A percentile compares a stretch with the other conserved stretches of the same genome.
Evolutionary conservation across 2,888 invertebrate species (phyloP).

Genomic region (Phytoseiulus persimilis): DNA sequence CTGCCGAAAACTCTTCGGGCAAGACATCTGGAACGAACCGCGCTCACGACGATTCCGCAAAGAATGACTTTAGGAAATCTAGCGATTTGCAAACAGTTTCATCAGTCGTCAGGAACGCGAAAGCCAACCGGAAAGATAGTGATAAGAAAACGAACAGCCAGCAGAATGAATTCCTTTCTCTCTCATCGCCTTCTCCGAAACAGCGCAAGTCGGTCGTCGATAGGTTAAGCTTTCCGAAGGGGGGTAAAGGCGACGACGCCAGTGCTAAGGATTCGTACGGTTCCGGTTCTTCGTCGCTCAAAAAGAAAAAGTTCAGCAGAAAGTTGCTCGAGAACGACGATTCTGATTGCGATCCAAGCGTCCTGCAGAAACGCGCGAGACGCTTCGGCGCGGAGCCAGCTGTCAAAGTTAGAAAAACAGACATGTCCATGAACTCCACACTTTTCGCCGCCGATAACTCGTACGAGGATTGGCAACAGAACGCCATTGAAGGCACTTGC

Average conservation of each 20-base stretch:
- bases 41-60: background rate
- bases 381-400: background rate
- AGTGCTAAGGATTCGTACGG: background rate
- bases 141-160: conserved; percentile 10
- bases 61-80: background rate
- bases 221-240: background rate
- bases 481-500: conserved; percentile 89
- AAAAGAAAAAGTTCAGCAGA: conserved; percentile 12
- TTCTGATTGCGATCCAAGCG: background rate
- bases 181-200: background rate
- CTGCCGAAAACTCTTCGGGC: background rate
- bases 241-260: background rate
- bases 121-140: conserved; percentile 7
- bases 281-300: background rate
- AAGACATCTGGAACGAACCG: background rate
- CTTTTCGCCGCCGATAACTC: conserved; percentile 37
- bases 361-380: conserved; percentile 11
- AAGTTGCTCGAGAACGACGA: conserved; percentile 14
- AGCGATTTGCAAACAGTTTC: background rate
- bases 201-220: conserved; percentile 10
- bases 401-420: conserved; percentile 25
- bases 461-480: conserved; percentile 63
- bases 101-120: conserved; percentile 11
- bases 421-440: conserved; percentile 33
- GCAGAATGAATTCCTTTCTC: background rate